A percentile compares a stretch with the other conserved stretches of the same genome.
Conservation (phyloP, 2,888 invertebrate genomes). For the Ochlodes sylvanus region DNA sequence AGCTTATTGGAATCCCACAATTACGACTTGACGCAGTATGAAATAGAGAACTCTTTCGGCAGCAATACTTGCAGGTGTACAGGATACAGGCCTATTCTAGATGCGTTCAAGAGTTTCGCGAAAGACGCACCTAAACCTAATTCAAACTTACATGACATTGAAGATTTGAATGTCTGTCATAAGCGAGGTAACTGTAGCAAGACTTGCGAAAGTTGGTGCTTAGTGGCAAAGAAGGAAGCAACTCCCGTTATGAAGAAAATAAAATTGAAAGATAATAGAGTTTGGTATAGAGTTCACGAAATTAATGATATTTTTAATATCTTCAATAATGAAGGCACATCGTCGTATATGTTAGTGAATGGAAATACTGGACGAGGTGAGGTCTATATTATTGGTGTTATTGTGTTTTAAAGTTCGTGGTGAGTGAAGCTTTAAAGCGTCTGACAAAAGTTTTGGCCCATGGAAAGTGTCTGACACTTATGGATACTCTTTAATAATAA, state of each 20-base stretch:
- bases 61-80: conserved; percentile 92
- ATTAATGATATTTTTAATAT: conserved; percentile 80
- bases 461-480: too few relatives aligned
- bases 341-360: conserved; percentile 86
- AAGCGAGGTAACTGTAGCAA: conserved; percentile 41
- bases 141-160: conserved; percentile 73
- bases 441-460: too few relatives aligned
- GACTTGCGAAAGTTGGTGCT: conserved; percentile 54
- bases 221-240: conserved; percentile 78
- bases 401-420: too few relatives aligned
- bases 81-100: conserved; percentile 90
- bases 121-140: conserved; percentile 75
- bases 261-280: conserved; percentile 60
- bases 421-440: too few relatives aligned
- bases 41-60: conserved; percentile 89
- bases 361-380: conserved; percentile 69
- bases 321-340: conserved; percentile 73
- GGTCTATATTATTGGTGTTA: background rate
- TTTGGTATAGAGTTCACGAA: conserved; percentile 82
- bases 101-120: conserved; percentile 90
- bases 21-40: conserved; percentile 81
- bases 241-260: conserved; percentile 60
- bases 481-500: too few relatives aligned
- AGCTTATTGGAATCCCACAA: conserved; percentile 57
- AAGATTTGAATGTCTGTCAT: conserved; percentile 63